Base-by-base conservation (phyloP, 2,888 invertebrate species). In the Caenorhabditis auriculariae region DNA sequence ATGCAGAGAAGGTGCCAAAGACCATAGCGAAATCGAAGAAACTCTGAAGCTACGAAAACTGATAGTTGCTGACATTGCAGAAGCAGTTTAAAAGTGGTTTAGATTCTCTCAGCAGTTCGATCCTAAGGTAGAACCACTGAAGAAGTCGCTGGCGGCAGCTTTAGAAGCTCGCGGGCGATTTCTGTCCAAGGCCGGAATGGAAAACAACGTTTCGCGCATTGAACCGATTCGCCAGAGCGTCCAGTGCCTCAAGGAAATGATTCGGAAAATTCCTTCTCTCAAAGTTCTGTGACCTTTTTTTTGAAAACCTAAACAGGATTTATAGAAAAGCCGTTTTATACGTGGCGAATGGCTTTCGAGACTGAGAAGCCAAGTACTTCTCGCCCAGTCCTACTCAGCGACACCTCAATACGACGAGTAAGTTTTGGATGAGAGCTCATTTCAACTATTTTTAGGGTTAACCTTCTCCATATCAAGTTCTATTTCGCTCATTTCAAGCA, bases 401-500 rank as follows among this genome's bases (percentile, higher is more conserved):
- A 66, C 69, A n/a, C 73, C 70, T 12, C 68, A 76, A 46, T 76
- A 76, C 44, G 76, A 76, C 49, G 62, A 64, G 75, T 75, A 43
- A 49, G 71, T 48, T 17, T 19, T 15, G 26, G n/a, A 7, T 35
- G n/a, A 1, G 19, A n/a, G n/a, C n/a, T 19, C 5, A 32, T 26
- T 23, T 39, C 17, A 29, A 1, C n/a, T 21, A 19, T 21, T 59
- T 66, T 51, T 58, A 75, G 74, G 38, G 76, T 76, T 12, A 76
- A 76, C 46, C 65, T 76, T 7, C 64, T 76, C 1, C 73, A 72
- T 41, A 63, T 76, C 12, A 76, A 76, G 35, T 64, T 76, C 24
- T 76, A 76, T 44, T 76, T 73, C 45, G 73, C 75, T 23, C 76
- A 76, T 48, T 76, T 76, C 57, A 76, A 76, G 42, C 72, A 76